phyloP scores from a whole-genome alignment of 2,113 vertebrate species.

The Smithornis capensis region DNA sequence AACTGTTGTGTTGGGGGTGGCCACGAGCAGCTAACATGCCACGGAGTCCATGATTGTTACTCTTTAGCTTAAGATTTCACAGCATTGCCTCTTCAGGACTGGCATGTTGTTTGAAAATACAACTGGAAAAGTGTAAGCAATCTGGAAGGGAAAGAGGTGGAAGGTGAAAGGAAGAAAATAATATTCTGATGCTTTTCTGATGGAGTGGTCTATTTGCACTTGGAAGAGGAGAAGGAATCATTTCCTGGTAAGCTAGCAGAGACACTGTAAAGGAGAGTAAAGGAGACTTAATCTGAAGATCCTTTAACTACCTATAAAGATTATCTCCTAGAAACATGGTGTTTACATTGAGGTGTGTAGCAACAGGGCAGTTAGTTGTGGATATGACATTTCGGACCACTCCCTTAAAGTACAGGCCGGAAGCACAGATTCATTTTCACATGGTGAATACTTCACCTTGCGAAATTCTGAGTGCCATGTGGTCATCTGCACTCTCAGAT shows the following conservation, averaged over 20 bases:
- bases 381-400: neutral
- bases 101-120: neutral
- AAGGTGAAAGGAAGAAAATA: neutral
- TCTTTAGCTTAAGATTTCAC: neutral
- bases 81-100: neutral
- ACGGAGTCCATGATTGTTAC: neutral
- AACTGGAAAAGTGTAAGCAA: neutral
- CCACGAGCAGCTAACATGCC: neutral
- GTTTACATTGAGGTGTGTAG: neutral
- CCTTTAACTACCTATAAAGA: slow-evolving; percentile 25
- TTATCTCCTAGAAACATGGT: slow-evolving; percentile 36
- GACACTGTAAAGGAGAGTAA: neutral
- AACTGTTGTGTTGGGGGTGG: neutral
- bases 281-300: neutral
- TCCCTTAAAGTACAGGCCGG: slow-evolving; percentile 11
- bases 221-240: neutral
- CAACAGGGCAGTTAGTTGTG: neutral
- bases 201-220: neutral
- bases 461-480: neutral
- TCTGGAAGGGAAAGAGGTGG: neutral
- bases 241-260: neutral
- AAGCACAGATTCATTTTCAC: slow-evolving; percentile 36
- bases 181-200: neutral
- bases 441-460: neutral
- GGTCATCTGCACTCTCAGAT: fast-evolving